A percentile compares a stretch with the other conserved stretches of the same genome.
phyloP scores from a whole-genome alignment of 2,888 invertebrate genomes.

The Tenthredo livida region DNA sequence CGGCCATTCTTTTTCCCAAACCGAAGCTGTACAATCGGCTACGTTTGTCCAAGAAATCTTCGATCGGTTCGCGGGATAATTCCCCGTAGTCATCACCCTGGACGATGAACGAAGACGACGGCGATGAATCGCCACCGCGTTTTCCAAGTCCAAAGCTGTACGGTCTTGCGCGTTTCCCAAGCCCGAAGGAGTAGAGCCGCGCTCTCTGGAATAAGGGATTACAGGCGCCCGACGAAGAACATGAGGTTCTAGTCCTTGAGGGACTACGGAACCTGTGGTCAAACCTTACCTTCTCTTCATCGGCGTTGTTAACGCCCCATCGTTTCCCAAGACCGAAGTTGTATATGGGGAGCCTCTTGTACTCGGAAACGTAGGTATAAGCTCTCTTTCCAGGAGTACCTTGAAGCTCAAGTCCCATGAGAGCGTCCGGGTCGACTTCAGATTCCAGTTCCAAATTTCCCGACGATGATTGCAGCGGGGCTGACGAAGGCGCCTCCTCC shows the following conservation, averaged over 20 bases:
- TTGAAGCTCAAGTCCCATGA: constrained; percentile 55
- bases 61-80: constrained; percentile 77
- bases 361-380: constrained; percentile 84
- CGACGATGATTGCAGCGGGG: constrained; percentile 1
- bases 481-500: constrained; percentile 62
- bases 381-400: constrained; percentile 76
- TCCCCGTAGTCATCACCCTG: constrained; percentile 76
- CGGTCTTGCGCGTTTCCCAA: constrained; percentile 82
- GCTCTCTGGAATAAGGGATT: constrained; percentile 78
- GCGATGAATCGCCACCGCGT: constrained; percentile 68
- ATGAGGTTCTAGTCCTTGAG: background rate
- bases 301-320: constrained; percentile 72
- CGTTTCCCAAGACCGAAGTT: constrained; percentile 78
- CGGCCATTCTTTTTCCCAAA: constrained; percentile 79
- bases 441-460: constrained; percentile 43
- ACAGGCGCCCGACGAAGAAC: constrained; percentile 33
- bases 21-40: constrained; percentile 82
- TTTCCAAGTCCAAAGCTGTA: constrained; percentile 83
- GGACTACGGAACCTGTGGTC: constrained; percentile 8
- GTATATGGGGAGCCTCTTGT: constrained; percentile 81
- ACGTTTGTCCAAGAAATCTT: constrained; percentile 78
- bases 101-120: constrained; percentile 58
- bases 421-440: constrained; percentile 46
- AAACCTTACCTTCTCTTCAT: constrained; percentile 76
- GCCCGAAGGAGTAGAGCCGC: constrained; percentile 85